Evolutionary conservation across 2,797 vertebrate species (phyloP).

Genomic region (Pseudochaenichthys georgianus): DNA sequence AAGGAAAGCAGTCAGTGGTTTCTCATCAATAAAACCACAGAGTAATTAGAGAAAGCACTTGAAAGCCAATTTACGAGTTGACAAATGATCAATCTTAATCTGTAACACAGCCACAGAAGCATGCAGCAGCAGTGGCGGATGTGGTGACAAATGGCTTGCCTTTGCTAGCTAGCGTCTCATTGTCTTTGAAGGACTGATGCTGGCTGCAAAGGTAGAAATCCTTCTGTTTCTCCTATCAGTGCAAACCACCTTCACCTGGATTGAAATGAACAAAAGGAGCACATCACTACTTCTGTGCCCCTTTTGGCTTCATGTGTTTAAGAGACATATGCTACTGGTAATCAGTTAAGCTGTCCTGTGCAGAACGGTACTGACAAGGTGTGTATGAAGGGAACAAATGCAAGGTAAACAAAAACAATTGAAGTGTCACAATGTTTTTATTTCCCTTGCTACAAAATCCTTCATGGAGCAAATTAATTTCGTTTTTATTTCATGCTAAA

Average conservation of each 20-base stretch:
- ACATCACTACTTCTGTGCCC: conserved; percentile 23
- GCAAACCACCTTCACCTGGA: conserved; percentile 43
- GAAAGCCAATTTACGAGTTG: conserved; percentile 84
- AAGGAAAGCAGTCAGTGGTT: conserved; percentile 76
- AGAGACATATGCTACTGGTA: conserved; percentile 39
- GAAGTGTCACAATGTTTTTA: conserved; percentile 29
- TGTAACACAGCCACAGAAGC: conserved; percentile 66
- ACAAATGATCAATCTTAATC: conserved; percentile 86
- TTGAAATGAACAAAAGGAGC: conserved; percentile 24
- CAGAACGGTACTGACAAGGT: conserved; percentile 38
- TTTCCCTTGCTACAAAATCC: conserved; percentile 41
- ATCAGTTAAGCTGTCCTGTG: conserved; percentile 31
- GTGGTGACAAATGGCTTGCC: conserved; percentile 70
- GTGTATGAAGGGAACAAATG: conserved; percentile 2
- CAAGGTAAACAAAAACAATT: not conserved
- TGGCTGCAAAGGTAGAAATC: conserved; percentile 27
- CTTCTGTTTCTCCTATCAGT: conserved; percentile 55
- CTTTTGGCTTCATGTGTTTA: conserved; percentile 32
- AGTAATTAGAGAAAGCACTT: conserved; percentile 84
- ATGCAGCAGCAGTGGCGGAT: conserved; percentile 64
- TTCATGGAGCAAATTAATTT: conserved; percentile 47
- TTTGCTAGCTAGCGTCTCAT: conserved; percentile 53
- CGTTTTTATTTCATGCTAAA: conserved; percentile 66
- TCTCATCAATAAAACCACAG: conserved; percentile 82
- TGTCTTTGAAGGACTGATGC: conserved; percentile 39